A percentile compares a stretch with the other conserved stretches of the same genome.
Conservation (phyloP, 2,113 vertebrate genomes). For the Tetrao urogallus region DNA sequence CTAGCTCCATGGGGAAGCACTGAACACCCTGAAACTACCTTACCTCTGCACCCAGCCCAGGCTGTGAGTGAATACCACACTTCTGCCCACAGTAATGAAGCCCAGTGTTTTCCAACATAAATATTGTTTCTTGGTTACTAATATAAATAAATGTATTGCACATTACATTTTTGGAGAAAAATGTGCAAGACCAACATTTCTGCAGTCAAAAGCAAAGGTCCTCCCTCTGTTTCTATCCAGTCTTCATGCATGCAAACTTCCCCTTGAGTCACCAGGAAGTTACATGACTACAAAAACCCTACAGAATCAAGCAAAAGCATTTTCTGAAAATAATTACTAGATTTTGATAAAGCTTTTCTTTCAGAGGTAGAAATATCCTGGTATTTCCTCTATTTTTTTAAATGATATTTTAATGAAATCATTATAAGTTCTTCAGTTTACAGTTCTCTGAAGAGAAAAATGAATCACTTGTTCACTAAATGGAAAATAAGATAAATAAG, state of each 20-base stretch:
- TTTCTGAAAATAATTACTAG: not conserved
- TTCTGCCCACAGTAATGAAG: conserved; percentile 38
- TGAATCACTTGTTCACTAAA: conserved; percentile 57
- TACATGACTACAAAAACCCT: not conserved
- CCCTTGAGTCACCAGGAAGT: not conserved
- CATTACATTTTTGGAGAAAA: conserved; percentile 56
- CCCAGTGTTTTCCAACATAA: conserved; percentile 46
- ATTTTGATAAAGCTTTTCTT: conserved; percentile 50
- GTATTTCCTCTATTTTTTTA: not conserved
- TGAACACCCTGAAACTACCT: not conserved
- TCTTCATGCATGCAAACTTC: not conserved
- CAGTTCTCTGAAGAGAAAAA: conserved; percentile 56
- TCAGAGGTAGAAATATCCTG: conserved; percentile 20
- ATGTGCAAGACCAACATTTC: conserved; percentile 63
- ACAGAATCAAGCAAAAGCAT: not conserved
- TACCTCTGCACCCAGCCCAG: not conserved
- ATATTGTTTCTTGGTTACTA: conserved; percentile 67
- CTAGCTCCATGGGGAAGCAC: not conserved
- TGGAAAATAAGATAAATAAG: conserved; percentile 52
- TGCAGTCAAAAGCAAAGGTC: conserved; percentile 20
- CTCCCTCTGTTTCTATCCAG: conserved; percentile 3
- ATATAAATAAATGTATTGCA: conserved; percentile 55
- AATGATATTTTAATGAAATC: conserved; percentile 28
- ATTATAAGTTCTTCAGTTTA: conserved; percentile 45
- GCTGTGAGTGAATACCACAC: not conserved